Percentiles rank a stretch among this genome's conserved stretches.
Conservation (phyloP, 1,140 invertebrate genomes). For the Trachymyrmex cornetzi region DNA sequence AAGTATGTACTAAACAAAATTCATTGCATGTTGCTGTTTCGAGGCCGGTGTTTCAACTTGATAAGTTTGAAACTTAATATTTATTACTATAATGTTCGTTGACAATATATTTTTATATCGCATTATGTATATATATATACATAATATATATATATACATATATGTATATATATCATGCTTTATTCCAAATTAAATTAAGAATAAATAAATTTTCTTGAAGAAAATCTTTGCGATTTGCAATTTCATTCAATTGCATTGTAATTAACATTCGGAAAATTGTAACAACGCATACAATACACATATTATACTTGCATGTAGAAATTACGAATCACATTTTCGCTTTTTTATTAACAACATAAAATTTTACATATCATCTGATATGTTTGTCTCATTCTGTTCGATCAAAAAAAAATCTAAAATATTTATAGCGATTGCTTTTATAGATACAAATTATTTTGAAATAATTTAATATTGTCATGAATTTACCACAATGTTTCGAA, state of each 20-base stretch:
- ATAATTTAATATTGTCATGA: neutral
- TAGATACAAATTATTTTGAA: neutral
- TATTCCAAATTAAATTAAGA: conserved; percentile 25
- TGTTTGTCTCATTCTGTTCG: neutral
- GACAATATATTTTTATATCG: conserved; percentile 43
- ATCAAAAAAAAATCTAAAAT: neutral
- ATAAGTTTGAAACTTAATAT: conserved; percentile 73
- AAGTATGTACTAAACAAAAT: conserved; percentile 59
- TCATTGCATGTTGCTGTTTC: conserved; percentile 64
- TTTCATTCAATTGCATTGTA: conserved; percentile 14
- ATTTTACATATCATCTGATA: conserved; percentile 24
- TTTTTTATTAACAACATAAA: conserved; percentile 44
- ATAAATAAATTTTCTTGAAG: conserved; percentile 27
- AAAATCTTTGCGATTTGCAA: conserved; percentile 2
- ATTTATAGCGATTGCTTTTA: neutral
- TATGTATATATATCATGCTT: conserved; percentile 25
- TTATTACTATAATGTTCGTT: conserved; percentile 70
- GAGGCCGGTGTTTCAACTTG: conserved; percentile 66
- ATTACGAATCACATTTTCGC: conserved; percentile 50
- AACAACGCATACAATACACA: conserved; percentile 40
- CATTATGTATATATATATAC: neutral
- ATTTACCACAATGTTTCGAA: conserved; percentile 2
- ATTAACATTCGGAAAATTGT: conserved; percentile 25
- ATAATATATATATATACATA: neutral
- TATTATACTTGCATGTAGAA: conserved; percentile 16